These are phyloP conservation scores for Ceyx cyanopectus DNA, from an alignment of 2,113 vertebrate genomes.

Conservation along the genomic window DNA sequence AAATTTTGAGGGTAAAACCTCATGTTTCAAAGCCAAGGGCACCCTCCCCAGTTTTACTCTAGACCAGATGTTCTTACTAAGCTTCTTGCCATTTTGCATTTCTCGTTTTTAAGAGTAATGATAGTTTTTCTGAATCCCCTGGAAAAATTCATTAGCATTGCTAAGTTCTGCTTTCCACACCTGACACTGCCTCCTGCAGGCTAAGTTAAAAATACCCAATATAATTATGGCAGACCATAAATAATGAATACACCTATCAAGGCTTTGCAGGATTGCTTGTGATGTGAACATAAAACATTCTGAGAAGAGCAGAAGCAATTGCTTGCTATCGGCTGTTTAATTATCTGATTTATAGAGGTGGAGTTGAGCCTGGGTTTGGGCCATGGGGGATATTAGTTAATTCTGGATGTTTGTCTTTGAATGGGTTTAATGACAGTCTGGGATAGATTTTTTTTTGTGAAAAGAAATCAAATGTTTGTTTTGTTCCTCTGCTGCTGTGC, in stretches of 20 bases:
- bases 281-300: background rate
- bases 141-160: conserved; percentile 7
- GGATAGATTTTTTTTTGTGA: background rate
- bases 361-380: background rate
- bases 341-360: background rate
- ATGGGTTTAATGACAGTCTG: background rate
- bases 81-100: background rate
- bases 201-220: background rate
- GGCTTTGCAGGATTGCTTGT: conserved; percentile 5
- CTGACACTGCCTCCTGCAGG: conserved; percentile 56
- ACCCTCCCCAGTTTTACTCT: background rate
- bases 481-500: conserved; percentile 7
- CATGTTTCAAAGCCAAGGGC: background rate
- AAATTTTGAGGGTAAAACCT: background rate
- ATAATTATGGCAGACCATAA: conserved; percentile 45
- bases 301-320: background rate
- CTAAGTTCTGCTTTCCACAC: background rate
- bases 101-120: background rate
- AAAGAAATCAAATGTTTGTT: background rate
- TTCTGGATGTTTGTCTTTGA: background rate
- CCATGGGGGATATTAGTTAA: background rate
- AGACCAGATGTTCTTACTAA: background rate
- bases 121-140: background rate
- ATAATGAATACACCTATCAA: conserved; percentile 52
- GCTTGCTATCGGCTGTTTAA: background rate